A percentile compares a stretch with the other conserved stretches of the same genome.
phyloP scores from a whole-genome alignment of 2,113 vertebrate species.

The Nycticryphes semicollaris region DNA sequence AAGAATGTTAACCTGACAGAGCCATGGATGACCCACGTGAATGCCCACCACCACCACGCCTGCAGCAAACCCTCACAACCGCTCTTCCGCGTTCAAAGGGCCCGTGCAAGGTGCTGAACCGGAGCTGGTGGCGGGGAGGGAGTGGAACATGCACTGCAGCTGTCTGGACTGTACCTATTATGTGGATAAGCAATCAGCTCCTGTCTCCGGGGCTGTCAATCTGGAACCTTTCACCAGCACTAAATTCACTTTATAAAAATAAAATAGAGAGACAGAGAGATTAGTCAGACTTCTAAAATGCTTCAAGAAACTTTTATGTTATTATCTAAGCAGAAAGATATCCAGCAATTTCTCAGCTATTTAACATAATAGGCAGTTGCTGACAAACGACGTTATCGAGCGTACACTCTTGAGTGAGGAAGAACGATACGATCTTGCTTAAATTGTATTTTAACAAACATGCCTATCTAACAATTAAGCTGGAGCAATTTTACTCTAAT shows the following conservation, averaged over 20 bases:
- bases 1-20: background rate
- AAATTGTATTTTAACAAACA: slow-evolving; percentile 71
- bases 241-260: slow-evolving; percentile 67
- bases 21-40: background rate
- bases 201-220: slow-evolving; percentile 54
- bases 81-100: background rate
- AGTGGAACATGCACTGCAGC: background rate
- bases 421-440: slow-evolving; percentile 38
- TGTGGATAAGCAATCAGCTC: slow-evolving; percentile 51
- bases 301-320: slow-evolving; percentile 57
- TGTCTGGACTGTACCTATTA: slow-evolving; percentile 24
- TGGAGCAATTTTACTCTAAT: slow-evolving; percentile 66
- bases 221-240: slow-evolving; percentile 62
- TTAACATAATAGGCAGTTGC: slow-evolving; percentile 70
- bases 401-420: slow-evolving; percentile 48
- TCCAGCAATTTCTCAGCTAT: slow-evolving; percentile 57
- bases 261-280: slow-evolving; percentile 55
- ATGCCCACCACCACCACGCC: background rate
- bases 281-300: slow-evolving; percentile 72
- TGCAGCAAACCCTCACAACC: background rate
- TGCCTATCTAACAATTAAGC: slow-evolving; percentile 68
- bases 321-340: slow-evolving; percentile 73
- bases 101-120: background rate
- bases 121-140: background rate
- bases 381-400: slow-evolving; percentile 59